phyloP scores from a whole-genome alignment of 1,140 invertebrate species.

The Oncopodura yosiiana region DNA sequence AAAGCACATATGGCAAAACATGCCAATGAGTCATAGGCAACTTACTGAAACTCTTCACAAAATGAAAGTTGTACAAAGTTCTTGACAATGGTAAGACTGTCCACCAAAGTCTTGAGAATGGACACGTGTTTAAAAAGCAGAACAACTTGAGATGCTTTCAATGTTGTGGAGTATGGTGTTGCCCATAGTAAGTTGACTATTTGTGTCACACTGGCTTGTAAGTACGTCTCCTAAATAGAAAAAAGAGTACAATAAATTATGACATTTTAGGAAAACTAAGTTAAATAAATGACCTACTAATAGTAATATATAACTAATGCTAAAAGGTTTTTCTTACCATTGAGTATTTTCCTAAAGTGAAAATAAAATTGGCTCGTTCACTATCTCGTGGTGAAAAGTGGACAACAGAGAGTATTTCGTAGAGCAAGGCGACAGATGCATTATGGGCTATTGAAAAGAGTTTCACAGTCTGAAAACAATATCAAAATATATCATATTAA shows the following conservation, averaged over 20 bases:
- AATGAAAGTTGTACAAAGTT: conserved; percentile 19
- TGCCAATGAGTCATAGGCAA: too few species aligned
- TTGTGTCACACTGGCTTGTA: conserved; percentile 26
- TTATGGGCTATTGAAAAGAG: conserved; percentile 22
- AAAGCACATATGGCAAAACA: too few species aligned
- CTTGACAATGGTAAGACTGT: conserved; percentile 9
- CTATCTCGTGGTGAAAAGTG: conserved; percentile 22
- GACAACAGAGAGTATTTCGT: conserved; percentile 27
- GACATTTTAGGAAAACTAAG: too few species aligned
- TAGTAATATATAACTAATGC: not conserved
- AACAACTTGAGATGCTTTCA: conserved; percentile 10
- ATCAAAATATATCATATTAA: not conserved
- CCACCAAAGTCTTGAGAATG: conserved; percentile 10
- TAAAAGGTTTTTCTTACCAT: conserved; percentile 12
- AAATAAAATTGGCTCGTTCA: conserved; percentile 11
- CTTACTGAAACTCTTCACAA: conserved; percentile 34
- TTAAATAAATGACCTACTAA: too few species aligned
- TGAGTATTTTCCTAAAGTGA: conserved; percentile 8
- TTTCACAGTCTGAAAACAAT: conserved; percentile 19
- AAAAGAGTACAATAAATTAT: too few species aligned
- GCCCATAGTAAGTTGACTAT: conserved; percentile 22
- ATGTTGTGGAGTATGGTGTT: not conserved
- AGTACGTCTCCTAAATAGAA: conserved; percentile 12
- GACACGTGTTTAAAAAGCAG: conserved; percentile 24
- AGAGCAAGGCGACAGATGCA: conserved; percentile 20